These are phyloP conservation scores for Caenorhabditis zanzibari DNA, from an alignment of 2,888 invertebrate species.

Conservation along the genomic window DNA sequence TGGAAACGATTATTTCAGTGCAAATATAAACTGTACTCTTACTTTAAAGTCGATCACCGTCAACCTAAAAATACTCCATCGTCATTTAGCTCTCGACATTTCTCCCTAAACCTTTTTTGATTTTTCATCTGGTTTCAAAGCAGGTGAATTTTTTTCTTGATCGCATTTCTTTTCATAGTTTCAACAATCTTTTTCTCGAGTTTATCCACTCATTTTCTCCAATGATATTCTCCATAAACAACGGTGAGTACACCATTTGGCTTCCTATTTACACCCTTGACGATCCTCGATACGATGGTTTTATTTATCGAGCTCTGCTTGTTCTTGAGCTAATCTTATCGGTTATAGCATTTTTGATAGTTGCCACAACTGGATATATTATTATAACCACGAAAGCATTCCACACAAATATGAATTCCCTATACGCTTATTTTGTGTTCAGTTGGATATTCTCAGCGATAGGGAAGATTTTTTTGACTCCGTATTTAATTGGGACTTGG, in stretches of 20 bases:
- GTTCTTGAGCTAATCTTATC: slow-evolving; percentile 16
- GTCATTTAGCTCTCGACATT: too few species aligned
- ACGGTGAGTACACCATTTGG: slow-evolving; percentile 29
- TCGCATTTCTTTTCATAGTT: too few species aligned
- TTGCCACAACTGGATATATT: slow-evolving; percentile 12
- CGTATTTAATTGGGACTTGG: slow-evolving; percentile 21
- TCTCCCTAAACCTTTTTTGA: too few species aligned
- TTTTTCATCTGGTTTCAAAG: too few species aligned
- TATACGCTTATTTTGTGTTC: slow-evolving; percentile 16
- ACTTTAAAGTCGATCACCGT: too few species aligned
- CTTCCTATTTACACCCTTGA: slow-evolving; percentile 37
- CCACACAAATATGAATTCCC: slow-evolving; percentile 31
- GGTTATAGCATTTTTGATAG: slow-evolving; percentile 3
- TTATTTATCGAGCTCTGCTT: slow-evolving; percentile 17
- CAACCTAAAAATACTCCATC: too few species aligned
- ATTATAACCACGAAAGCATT: slow-evolving; percentile 33
- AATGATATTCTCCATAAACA: slow-evolving; percentile 40
- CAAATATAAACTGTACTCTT: too few species aligned
- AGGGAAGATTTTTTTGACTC: neutral
- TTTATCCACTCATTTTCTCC: neutral
- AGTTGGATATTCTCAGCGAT: slow-evolving; percentile 28
- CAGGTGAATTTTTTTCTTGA: too few species aligned
- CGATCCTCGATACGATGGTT: slow-evolving; percentile 2
- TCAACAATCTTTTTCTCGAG: neutral
- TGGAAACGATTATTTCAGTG: too few species aligned